Evolutionary conservation across 1,140 invertebrate species (phyloP).

Genomic region (Magallana gigas): DNA sequence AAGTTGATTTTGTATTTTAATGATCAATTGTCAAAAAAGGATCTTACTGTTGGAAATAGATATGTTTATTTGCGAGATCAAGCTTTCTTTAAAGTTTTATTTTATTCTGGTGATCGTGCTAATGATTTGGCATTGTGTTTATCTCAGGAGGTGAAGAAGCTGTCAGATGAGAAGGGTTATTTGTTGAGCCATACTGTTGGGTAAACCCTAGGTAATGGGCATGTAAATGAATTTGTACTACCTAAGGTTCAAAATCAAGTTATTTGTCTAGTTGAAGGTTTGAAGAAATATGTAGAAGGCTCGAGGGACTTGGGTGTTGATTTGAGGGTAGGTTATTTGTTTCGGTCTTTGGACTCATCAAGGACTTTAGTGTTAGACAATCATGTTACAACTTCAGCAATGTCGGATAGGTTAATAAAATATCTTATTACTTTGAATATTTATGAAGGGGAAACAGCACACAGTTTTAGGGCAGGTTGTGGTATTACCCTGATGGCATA

Average conservation of each 20-base stretch:
- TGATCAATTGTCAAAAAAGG: no score
- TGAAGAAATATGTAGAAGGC: no score
- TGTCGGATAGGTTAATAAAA: slow-evolving; percentile 37
- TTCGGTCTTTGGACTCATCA: slow-evolving; percentile 40
- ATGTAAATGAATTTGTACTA: no score
- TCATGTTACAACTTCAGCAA: slow-evolving; percentile 41
- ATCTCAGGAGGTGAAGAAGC: slow-evolving; percentile 49
- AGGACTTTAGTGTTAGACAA: slow-evolving; percentile 29
- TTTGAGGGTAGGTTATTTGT: slow-evolving; percentile 47
- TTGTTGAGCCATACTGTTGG: slow-evolving; percentile 54
- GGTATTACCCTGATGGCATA: no score
- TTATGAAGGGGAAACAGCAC: slow-evolving; percentile 50
- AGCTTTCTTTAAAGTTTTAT: slow-evolving; percentile 52
- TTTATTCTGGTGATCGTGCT: slow-evolving; percentile 56
- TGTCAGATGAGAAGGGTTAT: slow-evolving; percentile 45
- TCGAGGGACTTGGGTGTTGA: slow-evolving; percentile 47
- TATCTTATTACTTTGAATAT: slow-evolving; percentile 46
- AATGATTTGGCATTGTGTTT: slow-evolving; percentile 45
- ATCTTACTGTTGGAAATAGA: no score
- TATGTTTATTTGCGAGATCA: no score
- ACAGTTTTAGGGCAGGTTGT: slow-evolving; percentile 51
- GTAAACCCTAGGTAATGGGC: slow-evolving; percentile 46
- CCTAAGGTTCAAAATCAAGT: no score
- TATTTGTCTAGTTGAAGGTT: no score
- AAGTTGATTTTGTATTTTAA: no score